Conservation (phyloP, 2,888 invertebrate genomes). For the Melolontha melolontha region DNA sequence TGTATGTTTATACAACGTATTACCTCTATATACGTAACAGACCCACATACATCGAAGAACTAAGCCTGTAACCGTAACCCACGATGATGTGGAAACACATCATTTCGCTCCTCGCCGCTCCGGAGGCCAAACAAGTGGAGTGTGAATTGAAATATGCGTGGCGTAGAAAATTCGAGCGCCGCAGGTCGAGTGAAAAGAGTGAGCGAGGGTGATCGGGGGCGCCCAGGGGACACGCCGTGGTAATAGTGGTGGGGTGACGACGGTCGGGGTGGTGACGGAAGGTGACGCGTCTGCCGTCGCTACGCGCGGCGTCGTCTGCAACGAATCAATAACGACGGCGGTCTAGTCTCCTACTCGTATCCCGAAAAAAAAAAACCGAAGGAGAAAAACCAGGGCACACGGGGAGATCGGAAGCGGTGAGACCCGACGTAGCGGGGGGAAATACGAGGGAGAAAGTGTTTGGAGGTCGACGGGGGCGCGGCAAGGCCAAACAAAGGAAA, state of each 20-base stretch:
- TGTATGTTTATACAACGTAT: too few species aligned
- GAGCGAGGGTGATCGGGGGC: constrained; percentile 42
- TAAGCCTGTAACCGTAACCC: not conserved
- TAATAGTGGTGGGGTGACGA: constrained; percentile 16
- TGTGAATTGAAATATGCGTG: constrained; percentile 33
- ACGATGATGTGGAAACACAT: constrained; percentile 18
- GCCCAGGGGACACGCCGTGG: constrained; percentile 10
- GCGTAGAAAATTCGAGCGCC: constrained; percentile 24
- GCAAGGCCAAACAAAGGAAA: constrained; percentile 32
- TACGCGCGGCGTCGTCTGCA: constrained; percentile 50
- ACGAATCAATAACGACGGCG: constrained; percentile 48
- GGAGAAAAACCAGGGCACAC: constrained; percentile 12
- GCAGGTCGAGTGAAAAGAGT: constrained; percentile 9
- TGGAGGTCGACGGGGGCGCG: constrained; percentile 15
- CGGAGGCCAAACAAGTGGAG: constrained; percentile 23
- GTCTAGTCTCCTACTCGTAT: constrained; percentile 45
- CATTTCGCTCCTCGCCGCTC: constrained; percentile 13
- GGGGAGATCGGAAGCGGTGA: not conserved
- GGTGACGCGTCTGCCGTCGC: constrained; percentile 50
- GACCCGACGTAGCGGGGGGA: not conserved
- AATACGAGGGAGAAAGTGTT: constrained; percentile 30
- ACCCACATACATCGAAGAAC: too few species aligned
- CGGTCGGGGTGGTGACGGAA: constrained; percentile 46
- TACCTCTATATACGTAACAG: too few species aligned
- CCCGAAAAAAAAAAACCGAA: constrained; percentile 11